Percentiles rank a stretch among this genome's conserved stretches.
These are phyloP conservation scores for Celastrina argiolus DNA, from an alignment of 2,888 invertebrate genomes.

Conservation along the genomic window DNA sequence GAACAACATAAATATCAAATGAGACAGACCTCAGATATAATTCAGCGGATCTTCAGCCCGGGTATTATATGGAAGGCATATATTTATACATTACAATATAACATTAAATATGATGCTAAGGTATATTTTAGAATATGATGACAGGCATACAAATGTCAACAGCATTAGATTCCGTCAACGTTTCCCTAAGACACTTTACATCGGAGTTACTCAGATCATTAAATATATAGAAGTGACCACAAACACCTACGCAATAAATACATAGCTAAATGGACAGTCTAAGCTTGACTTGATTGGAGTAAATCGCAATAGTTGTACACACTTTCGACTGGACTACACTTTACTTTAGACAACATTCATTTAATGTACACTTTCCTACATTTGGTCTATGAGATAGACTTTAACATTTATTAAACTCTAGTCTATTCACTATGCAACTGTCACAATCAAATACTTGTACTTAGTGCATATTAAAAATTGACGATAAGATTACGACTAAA, in stretches of 20 bases:
- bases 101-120: background rate
- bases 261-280: background rate
- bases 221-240: constrained; percentile 8
- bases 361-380: background rate
- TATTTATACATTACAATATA: background rate
- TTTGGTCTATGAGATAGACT: background rate
- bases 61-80: constrained; percentile 14
- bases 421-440: background rate
- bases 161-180: constrained; percentile 20
- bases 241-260: constrained; percentile 13
- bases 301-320: background rate
- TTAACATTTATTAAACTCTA: background rate
- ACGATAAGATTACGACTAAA: background rate
- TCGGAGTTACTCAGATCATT: constrained; percentile 1
- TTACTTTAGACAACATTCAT: background rate
- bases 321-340: background rate
- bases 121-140: constrained; percentile 17
- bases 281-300: constrained; percentile 6
- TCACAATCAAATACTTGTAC: background rate
- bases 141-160: constrained; percentile 1
- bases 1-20: constrained; percentile 12
- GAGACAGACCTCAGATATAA: background rate
- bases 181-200: constrained; percentile 8
- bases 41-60: background rate
- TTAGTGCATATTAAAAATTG: background rate